These are phyloP conservation scores for Drosophila maculinotata DNA, from an alignment of 2,888 invertebrate species.

Conservation along the genomic window DNA sequence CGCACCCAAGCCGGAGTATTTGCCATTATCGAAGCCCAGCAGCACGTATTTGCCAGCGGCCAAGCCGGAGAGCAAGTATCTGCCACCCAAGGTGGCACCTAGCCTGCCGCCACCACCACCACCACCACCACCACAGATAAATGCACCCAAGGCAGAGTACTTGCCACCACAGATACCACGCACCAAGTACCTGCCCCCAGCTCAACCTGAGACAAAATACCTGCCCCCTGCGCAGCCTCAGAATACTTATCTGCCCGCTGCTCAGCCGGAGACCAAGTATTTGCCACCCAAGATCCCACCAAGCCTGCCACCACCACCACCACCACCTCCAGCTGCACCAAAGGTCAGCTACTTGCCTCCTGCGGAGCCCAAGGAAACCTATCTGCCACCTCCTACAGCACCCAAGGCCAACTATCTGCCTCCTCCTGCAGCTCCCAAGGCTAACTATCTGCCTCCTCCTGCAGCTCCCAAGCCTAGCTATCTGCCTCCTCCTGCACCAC, in stretches of 20 bases:
- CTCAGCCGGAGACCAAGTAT: constrained; percentile 34
- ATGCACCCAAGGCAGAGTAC: constrained; percentile 43
- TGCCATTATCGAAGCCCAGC: constrained; percentile 50
- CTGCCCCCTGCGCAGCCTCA: constrained; percentile 31
- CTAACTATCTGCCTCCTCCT: constrained; percentile 45
- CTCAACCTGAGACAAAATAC: constrained; percentile 16
- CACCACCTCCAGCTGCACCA: constrained; percentile 51
- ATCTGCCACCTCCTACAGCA: constrained; percentile 40
- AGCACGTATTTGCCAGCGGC: constrained; percentile 49
- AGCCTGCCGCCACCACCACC: constrained; percentile 70
- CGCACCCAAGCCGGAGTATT: constrained; percentile 33
- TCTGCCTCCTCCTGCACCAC: constrained; percentile 33
- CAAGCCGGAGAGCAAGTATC: constrained; percentile 50
- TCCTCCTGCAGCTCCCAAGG: constrained; percentile 43
- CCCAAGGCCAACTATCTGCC: constrained; percentile 34
- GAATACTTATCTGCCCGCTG: constrained; percentile 26
- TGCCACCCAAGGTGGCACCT: constrained; percentile 68
- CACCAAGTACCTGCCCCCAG: constrained; percentile 41
- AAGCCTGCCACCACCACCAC: constrained; percentile 48
- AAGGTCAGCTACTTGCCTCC: constrained; percentile 48
- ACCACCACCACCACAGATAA: constrained; percentile 55
- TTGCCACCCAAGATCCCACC: constrained; percentile 53
- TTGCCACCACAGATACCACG: constrained; percentile 61
- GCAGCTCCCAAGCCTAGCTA: constrained; percentile 37
- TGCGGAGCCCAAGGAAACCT: constrained; percentile 25